Percentiles rank a stretch among this genome's conserved stretches.
Conservation (phyloP, 2,888 invertebrate genomes). For the Synergus itoensis region DNA sequence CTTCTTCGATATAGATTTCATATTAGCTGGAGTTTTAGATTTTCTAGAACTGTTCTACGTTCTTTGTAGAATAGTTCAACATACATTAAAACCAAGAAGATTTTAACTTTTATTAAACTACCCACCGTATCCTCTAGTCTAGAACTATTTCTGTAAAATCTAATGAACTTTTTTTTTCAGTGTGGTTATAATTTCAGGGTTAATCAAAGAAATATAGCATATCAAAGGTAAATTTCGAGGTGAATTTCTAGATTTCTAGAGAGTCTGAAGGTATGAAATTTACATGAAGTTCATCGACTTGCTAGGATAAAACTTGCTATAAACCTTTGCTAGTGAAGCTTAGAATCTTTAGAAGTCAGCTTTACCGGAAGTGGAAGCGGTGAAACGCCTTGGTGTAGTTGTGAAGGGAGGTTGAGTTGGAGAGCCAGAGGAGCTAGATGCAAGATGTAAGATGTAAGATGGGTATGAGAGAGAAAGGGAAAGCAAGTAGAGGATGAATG, state of each 20-base stretch:
- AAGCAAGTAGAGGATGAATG: conserved; percentile 23
- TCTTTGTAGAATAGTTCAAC: too few relatives aligned
- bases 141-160: too few relatives aligned
- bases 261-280: neutral
- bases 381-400: neutral
- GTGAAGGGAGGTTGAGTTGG: neutral
- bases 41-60: too few relatives aligned
- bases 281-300: neutral
- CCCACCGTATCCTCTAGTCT: too few relatives aligned
- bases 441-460: neutral
- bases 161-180: too few relatives aligned
- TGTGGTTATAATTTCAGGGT: neutral
- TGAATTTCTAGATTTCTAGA: neutral
- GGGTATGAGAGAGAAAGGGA: conserved; percentile 1
- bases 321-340: neutral
- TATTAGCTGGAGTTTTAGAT: too few relatives aligned
- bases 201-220: neutral
- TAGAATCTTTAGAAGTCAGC: neutral
- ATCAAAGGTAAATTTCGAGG: too few relatives aligned
- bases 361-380: neutral
- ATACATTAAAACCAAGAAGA: too few relatives aligned
- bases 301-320: neutral
- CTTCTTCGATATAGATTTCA: too few relatives aligned
- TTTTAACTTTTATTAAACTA: too few relatives aligned
- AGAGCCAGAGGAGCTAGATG: neutral